Conservation (phyloP, 2,888 invertebrate genomes). For the Microdon myrmicae region DNA sequence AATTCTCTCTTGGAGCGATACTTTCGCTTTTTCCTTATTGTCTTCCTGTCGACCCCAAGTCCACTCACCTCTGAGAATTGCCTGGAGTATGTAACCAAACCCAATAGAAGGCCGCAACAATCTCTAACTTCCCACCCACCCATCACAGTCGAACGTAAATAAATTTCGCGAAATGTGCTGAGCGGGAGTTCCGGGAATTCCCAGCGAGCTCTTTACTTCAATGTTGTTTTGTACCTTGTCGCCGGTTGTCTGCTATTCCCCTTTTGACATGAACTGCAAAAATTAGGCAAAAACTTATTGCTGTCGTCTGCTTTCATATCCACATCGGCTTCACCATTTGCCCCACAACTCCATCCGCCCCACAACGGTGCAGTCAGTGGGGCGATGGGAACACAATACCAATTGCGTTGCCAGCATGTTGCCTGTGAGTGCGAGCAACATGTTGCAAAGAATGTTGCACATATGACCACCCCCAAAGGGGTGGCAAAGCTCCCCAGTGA, state of each 20-base stretch:
- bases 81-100: slow-evolving; percentile 34
- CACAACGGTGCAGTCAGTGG: neutral
- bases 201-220: slow-evolving; percentile 19
- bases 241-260: neutral
- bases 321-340: neutral
- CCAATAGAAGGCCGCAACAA: neutral
- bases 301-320: slow-evolving; percentile 17
- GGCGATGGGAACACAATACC: neutral
- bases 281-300: slow-evolving; percentile 39
- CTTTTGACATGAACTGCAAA: slow-evolving; percentile 8
- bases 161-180: slow-evolving; percentile 40
- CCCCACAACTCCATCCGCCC: neutral
- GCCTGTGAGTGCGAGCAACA: slow-evolving; percentile 23
- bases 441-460: slow-evolving; percentile 40
- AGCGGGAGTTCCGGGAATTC: slow-evolving; percentile 56
- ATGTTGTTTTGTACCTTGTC: neutral
- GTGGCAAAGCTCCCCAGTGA: slow-evolving; percentile 30
- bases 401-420: slow-evolving; percentile 14
- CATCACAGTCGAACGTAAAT: neutral
- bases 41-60: slow-evolving; percentile 4
- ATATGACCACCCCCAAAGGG: slow-evolving; percentile 20
- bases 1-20: slow-evolving; percentile 39
- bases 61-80: slow-evolving; percentile 32
- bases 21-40: slow-evolving; percentile 36
- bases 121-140: neutral